Evolutionary conservation across 2,888 invertebrate genomes (phyloP), one percentile per base, ranked within the genome.

Genomic region (Drosophila meridionalis): DNA sequence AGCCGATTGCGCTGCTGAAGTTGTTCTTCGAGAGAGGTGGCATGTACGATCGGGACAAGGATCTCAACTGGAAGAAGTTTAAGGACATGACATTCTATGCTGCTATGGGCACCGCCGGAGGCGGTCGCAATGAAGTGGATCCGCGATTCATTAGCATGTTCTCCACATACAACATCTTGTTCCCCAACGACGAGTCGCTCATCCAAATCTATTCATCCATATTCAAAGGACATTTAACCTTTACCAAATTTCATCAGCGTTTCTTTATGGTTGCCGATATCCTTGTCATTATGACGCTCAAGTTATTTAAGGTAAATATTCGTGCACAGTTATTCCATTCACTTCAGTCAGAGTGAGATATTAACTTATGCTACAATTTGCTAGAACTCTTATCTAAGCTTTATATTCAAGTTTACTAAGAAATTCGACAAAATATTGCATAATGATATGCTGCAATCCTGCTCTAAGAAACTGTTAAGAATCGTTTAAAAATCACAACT

Each of bases 71-170:
- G 98, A 98, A 97, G 92, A 95, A 95, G 81, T 93, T 98, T 71
- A 96, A 96, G 91, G 98, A 98, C 90, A 69, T 92, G 93, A 96
- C 95, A 36, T 97, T 96, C 91, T 94, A 97, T 63, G 96, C 96
- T 0, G 96, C 97, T 2, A 97, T 97, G 97, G 97, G 97, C 3
- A 96, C 96, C 84, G 96, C 98, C 26, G 98, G 98, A 1, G 98
- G 98, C 14, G 98, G 98, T 0, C 95, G 98, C 78, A 98, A 98
- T 91, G 97, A 97, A 87, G 97, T 98, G 14, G 98, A 98, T 93
- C 96, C 97, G 0, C 95, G 98, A 72, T 99, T 98, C 91, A 95
- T 98, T 85, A 98, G 98, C 0, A 96, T 97, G 95, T 98, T 98
- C 94, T 96, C 96, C 0, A 95, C 96, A 1, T 97, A 96, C 93